Conservation (phyloP, 2,113 vertebrate species). For the Columba janthina region DNA sequence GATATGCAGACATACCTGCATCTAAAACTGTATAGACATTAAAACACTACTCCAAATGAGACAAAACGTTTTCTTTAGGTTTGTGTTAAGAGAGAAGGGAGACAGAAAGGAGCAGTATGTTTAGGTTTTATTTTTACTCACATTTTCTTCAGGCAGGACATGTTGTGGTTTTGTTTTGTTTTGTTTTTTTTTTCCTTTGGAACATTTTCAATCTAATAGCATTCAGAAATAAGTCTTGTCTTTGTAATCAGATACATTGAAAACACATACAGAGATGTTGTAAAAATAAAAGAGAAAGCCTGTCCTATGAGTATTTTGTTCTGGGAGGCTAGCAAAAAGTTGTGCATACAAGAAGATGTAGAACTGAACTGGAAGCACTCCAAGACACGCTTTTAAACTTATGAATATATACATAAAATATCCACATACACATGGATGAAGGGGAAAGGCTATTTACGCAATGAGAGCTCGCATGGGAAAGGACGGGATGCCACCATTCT, state of each 20-base stretch:
- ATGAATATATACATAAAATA: fast-evolving
- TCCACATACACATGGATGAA: fast-evolving
- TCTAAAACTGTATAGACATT: fast-evolving
- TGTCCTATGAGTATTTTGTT: background rate
- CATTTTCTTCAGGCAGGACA: background rate
- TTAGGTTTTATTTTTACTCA: background rate
- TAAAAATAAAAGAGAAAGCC: background rate
- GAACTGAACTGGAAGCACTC: background rate
- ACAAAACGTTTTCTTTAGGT: background rate
- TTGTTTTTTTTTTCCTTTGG: background rate
- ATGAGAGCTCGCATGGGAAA: too few species aligned
- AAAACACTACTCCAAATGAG: background rate
- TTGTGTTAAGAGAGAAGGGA: background rate
- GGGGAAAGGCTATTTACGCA: fast-evolving
- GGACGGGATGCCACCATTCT: background rate
- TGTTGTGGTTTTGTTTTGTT: background rate
- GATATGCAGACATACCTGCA: background rate
- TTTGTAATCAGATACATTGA: fast-evolving
- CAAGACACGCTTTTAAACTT: background rate
- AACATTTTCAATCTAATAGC: background rate
- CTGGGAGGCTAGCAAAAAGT: background rate
- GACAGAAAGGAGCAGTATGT: fast-evolving
- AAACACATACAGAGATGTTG: fast-evolving
- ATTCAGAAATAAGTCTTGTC: background rate
- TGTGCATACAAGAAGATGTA: background rate